These are phyloP conservation scores for Agraylea sexmaculata DNA, from an alignment of 1,140 invertebrate species.

Conservation along the genomic window DNA sequence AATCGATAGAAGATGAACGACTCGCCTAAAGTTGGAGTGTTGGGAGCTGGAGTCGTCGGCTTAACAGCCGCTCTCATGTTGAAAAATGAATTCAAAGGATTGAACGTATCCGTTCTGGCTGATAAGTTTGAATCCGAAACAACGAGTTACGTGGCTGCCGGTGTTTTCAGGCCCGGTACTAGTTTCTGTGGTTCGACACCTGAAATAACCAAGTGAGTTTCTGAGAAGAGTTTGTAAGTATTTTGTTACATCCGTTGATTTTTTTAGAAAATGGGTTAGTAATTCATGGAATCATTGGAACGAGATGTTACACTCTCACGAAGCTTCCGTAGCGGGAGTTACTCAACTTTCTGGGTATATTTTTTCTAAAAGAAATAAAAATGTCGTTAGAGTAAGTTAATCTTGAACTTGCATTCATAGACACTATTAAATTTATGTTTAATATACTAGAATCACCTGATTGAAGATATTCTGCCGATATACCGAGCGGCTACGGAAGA, in stretches of 20 bases:
- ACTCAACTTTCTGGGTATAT: slow-evolving; percentile 64
- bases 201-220: slow-evolving; percentile 52
- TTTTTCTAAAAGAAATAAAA: slow-evolving; percentile 54
- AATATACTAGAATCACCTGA: slow-evolving; percentile 51
- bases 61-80: slow-evolving; percentile 59
- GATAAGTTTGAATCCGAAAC: slow-evolving; percentile 67
- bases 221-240: neutral
- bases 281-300: slow-evolving; percentile 73
- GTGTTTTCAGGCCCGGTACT: slow-evolving; percentile 70
- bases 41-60: slow-evolving; percentile 71
- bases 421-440: slow-evolving; percentile 4
- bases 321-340: slow-evolving; percentile 56
- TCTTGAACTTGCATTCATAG: slow-evolving; percentile 8
- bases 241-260: slow-evolving; percentile 6
- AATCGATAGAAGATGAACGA: slow-evolving; percentile 20
- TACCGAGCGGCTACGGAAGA: slow-evolving; percentile 57
- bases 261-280: slow-evolving; percentile 58
- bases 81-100: slow-evolving; percentile 52
- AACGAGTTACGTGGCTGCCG: slow-evolving; percentile 75
- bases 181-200: slow-evolving; percentile 57
- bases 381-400: slow-evolving; percentile 45
- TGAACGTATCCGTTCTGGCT: slow-evolving; percentile 63
- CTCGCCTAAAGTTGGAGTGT: slow-evolving; percentile 42
- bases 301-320: slow-evolving; percentile 45
- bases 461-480: slow-evolving; percentile 62